Percentiles rank a stretch among this genome's conserved stretches.
Evolutionary conservation across 2,888 invertebrate species (phyloP).

Genomic region (Eledone cirrhosa): DNA sequence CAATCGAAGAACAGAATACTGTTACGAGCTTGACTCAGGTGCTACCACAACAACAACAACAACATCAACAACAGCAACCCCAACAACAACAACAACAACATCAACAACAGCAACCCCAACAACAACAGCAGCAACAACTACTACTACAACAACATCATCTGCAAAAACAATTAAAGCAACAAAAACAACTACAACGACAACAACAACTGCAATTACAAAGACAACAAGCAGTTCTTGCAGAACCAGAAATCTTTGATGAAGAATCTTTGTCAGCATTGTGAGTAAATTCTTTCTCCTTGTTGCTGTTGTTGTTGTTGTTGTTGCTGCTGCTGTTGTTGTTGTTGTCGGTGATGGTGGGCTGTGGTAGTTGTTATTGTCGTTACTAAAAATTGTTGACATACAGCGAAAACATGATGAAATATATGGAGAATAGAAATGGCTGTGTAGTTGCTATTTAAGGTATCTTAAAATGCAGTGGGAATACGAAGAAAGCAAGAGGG

Average conservation of each 20-base stretch:
- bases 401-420: too few species aligned
- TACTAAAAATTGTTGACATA: too few species aligned
- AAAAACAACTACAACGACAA: constrained; percentile 33
- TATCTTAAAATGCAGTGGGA: too few species aligned
- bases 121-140: constrained; percentile 12
- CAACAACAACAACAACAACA: constrained; percentile 36
- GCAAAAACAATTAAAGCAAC: constrained; percentile 20
- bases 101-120: constrained; percentile 3
- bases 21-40: constrained; percentile 52
- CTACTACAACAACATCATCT: background rate
- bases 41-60: constrained; percentile 22
- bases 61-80: constrained; percentile 27
- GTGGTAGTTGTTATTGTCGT: too few species aligned
- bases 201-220: background rate
- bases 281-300: background rate
- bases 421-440: too few species aligned
- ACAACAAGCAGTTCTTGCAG: background rate
- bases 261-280: constrained; percentile 3
- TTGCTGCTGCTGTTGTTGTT: too few species aligned
- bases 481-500: too few species aligned
- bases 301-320: too few species aligned
- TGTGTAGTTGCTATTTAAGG: too few species aligned
- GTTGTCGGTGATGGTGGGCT: too few species aligned
- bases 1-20: constrained; percentile 56
- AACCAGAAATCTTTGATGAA: background rate